A percentile compares a stretch with the other conserved stretches of the same genome.
phyloP scores from a whole-genome alignment of 2,113 vertebrate genomes.

The Thermophis baileyi region DNA sequence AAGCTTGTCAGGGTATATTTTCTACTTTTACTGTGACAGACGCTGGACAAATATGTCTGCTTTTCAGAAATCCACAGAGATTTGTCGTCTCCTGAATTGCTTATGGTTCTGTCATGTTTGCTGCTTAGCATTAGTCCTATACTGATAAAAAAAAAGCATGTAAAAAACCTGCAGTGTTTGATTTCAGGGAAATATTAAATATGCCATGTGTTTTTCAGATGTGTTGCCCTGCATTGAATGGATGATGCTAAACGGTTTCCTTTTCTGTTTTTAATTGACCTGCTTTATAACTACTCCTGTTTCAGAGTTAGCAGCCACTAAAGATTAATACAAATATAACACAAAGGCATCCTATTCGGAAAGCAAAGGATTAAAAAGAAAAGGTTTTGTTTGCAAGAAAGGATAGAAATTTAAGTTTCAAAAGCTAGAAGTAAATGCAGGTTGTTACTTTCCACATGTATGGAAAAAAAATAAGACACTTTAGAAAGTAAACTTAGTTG shows the following conservation, averaged over 20 bases:
- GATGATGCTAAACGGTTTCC: background rate
- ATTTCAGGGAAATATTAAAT: background rate
- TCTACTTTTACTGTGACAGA: slow-evolving; percentile 65
- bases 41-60: slow-evolving; percentile 62
- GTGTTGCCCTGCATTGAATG: background rate
- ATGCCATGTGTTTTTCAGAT: background rate
- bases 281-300: background rate
- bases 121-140: background rate
- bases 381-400: background rate
- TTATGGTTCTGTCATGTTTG: background rate
- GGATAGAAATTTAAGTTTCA: background rate
- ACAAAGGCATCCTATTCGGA: background rate
- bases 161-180: background rate
- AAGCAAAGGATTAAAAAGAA: slow-evolving; percentile 25
- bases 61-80: slow-evolving; percentile 52
- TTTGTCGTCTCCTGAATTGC: slow-evolving; percentile 41
- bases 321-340: background rate
- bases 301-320: background rate
- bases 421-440: background rate
- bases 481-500: slow-evolving; percentile 36
- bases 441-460: background rate
- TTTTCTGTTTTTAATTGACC: background rate
- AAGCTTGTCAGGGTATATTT: slow-evolving; percentile 77
- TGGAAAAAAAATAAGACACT: background rate
- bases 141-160: background rate